Base-by-base conservation (phyloP, 2,888 invertebrate species). In the Synanthedon vespiformis region DNA sequence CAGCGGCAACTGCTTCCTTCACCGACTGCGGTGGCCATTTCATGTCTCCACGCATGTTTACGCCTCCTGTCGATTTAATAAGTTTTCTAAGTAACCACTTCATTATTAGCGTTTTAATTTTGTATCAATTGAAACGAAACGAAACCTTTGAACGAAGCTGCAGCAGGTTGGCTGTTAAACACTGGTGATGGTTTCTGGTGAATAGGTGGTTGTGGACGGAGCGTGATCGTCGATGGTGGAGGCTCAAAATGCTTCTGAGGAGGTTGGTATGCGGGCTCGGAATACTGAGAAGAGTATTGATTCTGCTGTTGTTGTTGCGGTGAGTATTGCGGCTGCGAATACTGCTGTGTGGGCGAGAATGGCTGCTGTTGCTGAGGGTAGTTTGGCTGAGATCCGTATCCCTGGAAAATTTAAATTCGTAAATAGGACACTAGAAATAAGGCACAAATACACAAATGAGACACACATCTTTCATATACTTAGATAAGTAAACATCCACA, bases 1-100 rank as follows among this genome's bases (percentile, higher is more conserved):
- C 95, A 41, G 91, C 92, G 52, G 88, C 92, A 54, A 92, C 90
- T 57, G 92, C 93, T 62, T 90, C 91, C 78, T 91, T 93, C 68
- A 93, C 92, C 62, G 90, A 88, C 73, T 91, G 92, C 62, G 95
- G 95, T 67, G 95, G 95, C 95, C 95, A 95, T 78, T 95, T 95
- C 76, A 92, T 89, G 80, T 95, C 95, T 64, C 95, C 95, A 68
- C 95, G 92, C 91, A 94, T 93, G 80, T 92, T 93, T 82, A 92
- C 90, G 74, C 94, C 93, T 88, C 93, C 93, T 92, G 61, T 44
- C 58, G 57, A 54, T 34, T n/a, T 51, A 11, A 50, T 22, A 41
- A n/a, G 34, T 50, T 34, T 34, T 34, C 49, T 18, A 10, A 34
- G 34, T 34, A 34, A 34, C 34, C 10, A 8, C 34, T 34, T 2